Evolutionary conservation across 2,888 invertebrate species (phyloP).

Genomic region (Conus canariensis): DNA sequence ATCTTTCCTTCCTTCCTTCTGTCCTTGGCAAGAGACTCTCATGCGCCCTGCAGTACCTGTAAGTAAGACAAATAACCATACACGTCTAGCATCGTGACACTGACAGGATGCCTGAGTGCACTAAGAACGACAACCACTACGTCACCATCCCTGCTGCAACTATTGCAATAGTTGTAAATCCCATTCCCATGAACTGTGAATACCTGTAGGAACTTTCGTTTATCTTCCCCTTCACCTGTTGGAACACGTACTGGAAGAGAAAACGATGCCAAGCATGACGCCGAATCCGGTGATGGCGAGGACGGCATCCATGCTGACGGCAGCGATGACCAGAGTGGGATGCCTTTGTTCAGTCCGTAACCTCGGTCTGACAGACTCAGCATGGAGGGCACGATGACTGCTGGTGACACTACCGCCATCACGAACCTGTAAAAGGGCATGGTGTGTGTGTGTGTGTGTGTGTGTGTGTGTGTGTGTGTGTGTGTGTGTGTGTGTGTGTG

Average conservation of each 20-base stretch:
- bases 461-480: background rate
- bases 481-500: background rate
- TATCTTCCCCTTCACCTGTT: background rate
- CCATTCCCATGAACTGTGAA: too few relatives aligned
- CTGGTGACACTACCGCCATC: slow-evolving; percentile 93
- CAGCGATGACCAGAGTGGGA: slow-evolving; percentile 95
- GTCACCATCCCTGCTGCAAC: too few relatives aligned
- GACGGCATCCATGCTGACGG: slow-evolving; percentile 95
- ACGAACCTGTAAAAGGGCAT: slow-evolving; percentile 63
- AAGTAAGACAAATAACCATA: too few relatives aligned
- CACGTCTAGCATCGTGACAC: too few relatives aligned
- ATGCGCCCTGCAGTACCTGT: too few relatives aligned
- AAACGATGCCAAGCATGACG: slow-evolving; percentile 89
- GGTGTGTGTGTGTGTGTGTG: too few relatives aligned
- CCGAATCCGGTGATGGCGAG: slow-evolving; percentile 95
- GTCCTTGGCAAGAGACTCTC: too few relatives aligned
- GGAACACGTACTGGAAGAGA: slow-evolving; percentile 56
- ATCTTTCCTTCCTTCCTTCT: too few relatives aligned
- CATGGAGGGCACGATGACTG: slow-evolving; percentile 95
- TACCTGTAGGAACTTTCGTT: background rate
- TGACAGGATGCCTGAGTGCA: too few relatives aligned
- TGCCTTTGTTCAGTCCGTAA: slow-evolving; percentile 94
- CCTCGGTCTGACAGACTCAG: slow-evolving; percentile 91
- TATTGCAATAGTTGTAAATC: too few relatives aligned
- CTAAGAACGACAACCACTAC: background rate